A percentile compares a stretch with the other conserved stretches of the same genome.
phyloP scores from a whole-genome alignment of 1,140 invertebrate species.

The Uloborus diversus region DNA sequence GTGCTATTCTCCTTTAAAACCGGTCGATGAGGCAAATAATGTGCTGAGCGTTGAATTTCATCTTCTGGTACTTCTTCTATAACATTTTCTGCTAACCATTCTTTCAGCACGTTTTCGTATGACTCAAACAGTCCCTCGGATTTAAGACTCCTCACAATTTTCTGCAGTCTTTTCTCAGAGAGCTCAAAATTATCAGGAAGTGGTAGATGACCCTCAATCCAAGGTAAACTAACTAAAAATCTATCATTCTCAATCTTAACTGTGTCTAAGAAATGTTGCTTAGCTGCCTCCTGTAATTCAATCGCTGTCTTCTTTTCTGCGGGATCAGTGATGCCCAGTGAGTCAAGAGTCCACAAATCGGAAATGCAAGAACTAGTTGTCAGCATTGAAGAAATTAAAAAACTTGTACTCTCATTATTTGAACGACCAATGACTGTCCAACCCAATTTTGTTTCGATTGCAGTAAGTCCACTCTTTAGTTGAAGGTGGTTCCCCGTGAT shows the following conservation, averaged over 20 bases:
- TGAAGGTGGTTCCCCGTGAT: background rate
- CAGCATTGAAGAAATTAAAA: constrained; percentile 11
- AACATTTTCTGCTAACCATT: constrained; percentile 61
- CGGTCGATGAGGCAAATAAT: constrained; percentile 62
- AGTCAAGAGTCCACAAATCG: constrained; percentile 63
- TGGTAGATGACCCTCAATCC: constrained; percentile 59
- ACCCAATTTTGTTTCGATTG: constrained; percentile 24
- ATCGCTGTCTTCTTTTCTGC: constrained; percentile 58
- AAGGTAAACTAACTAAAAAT: constrained; percentile 59
- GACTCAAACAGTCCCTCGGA: constrained; percentile 56
- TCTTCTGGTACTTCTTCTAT: constrained; percentile 60
- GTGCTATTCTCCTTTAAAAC: constrained; percentile 54
- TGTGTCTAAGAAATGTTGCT: constrained; percentile 58
- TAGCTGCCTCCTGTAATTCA: constrained; percentile 52
- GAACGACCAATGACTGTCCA: constrained; percentile 8
- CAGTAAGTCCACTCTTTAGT: background rate
- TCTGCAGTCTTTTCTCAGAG: constrained; percentile 56
- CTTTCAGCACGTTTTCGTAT: constrained; percentile 62
- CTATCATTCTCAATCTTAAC: constrained; percentile 37
- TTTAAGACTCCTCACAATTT: constrained; percentile 58
- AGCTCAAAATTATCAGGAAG: constrained; percentile 55
- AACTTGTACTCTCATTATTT: background rate
- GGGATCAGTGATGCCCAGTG: constrained; percentile 64
- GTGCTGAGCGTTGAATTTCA: constrained; percentile 6
- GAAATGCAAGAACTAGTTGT: background rate